Conservation (phyloP, 2,888 invertebrate genomes). For the Glyphotaelius pellucidus region DNA sequence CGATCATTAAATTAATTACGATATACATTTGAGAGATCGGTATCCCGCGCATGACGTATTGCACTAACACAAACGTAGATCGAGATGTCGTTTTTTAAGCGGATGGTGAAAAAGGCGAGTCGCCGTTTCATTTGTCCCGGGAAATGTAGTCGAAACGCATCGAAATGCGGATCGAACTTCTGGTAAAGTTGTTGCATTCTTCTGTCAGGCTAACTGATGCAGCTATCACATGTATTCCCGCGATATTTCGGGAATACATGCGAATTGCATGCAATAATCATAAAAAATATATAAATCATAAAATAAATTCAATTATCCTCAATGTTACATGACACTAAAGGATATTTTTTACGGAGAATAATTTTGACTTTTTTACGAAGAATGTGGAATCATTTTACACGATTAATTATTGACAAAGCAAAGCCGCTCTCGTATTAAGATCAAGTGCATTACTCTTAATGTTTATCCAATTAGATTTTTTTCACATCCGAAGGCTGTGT, state of each 20-base stretch:
- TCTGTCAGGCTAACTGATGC: background rate
- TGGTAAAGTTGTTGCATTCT: slow-evolving; percentile 18
- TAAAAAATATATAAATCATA: background rate
- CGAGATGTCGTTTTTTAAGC: slow-evolving; percentile 36
- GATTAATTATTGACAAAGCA: background rate
- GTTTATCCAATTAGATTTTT: slow-evolving; percentile 59
- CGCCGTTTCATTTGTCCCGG: slow-evolving; percentile 35
- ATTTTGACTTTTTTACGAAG: background rate
- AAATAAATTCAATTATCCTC: no score
- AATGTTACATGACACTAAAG: no score
- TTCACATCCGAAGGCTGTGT: slow-evolving; percentile 27
- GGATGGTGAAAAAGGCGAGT: slow-evolving; percentile 30
- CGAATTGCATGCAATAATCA: no score
- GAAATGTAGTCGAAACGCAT: slow-evolving; percentile 51
- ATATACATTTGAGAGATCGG: slow-evolving; percentile 51
- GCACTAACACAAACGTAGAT: slow-evolving; percentile 23
- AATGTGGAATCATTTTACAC: background rate
- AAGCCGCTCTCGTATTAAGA: background rate
- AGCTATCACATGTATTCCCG: background rate
- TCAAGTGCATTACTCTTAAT: background rate
- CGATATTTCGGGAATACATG: no score
- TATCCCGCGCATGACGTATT: slow-evolving; percentile 48
- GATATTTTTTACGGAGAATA: background rate
- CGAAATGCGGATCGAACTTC: slow-evolving; percentile 43
- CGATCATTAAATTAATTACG: slow-evolving; percentile 62